Base-by-base conservation (phyloP, 2,888 invertebrate genomes). In the Catocala fraxini region DNA sequence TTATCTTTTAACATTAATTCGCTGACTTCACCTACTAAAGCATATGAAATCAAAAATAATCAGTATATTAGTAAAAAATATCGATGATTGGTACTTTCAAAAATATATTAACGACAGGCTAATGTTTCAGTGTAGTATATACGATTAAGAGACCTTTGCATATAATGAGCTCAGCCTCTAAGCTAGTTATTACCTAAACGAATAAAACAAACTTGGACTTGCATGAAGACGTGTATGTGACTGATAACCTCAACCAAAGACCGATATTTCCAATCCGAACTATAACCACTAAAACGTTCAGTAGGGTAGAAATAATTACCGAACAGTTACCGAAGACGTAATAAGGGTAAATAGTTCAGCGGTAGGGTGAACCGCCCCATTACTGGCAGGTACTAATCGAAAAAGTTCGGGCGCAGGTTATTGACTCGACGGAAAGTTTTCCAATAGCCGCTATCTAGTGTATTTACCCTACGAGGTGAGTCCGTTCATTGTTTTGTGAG, bases 351-450 rank as follows among this genome's bases (percentile, higher is more conserved):
- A 79, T 71, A 75, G 73, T 74, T 74, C 65, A 42, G 12, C 54
- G 60, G 71, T 73, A 74, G 84, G 83, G 82, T 77, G 77, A 79
- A 66, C 73, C 73, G 55, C 69, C 74, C 80, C 73, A 80, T 78
- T 77, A 79, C 78, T 79, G 81, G 81, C 85, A 85, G 85, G 85
- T 85, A 85, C 78, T 85, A 85, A 85, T 85, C 83, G 85, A 85
- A 85, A 85, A 85, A 85, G 77, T 85, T 85, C 69, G 65, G 55
- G 63, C 63, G 71, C 79, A 77, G 83, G 84, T 85, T 84, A 85
- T 84, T 83, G 83, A 83, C 85, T 84, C 81, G 35, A 57, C 55
- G 59, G 60, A 56, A 85, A 85, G 79, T 85, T 85, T 85, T 77
- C 79, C 79, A 85, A 85, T 85, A 83, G 81, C 71, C 73, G 58